Conservation (phyloP, 2,113 vertebrate species). For the Saguinus imperator region DNA sequence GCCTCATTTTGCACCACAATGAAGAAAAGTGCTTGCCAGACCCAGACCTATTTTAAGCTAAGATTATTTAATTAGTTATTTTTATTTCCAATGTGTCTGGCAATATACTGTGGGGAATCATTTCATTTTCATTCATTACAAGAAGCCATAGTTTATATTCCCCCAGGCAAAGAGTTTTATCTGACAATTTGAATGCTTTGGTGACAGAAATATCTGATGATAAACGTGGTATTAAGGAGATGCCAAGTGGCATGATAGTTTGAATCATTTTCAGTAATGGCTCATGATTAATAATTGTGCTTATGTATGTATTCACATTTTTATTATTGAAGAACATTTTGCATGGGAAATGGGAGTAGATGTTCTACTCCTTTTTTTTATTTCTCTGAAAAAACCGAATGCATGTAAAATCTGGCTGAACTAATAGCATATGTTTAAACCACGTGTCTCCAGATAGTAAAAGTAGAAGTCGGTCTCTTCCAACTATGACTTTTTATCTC, state of each 20-base stretch:
- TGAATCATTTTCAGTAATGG: slow-evolving; percentile 51
- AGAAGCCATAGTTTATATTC: slow-evolving; percentile 62
- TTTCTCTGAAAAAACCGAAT: neutral
- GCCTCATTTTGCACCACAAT: neutral
- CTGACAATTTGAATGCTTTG: slow-evolving; percentile 61
- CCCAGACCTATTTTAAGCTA: slow-evolving; percentile 28
- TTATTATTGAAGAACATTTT: slow-evolving; percentile 13
- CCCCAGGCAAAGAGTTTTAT: slow-evolving; percentile 54
- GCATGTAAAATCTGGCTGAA: neutral
- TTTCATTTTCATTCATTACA: slow-evolving; percentile 71
- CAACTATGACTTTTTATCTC: neutral
- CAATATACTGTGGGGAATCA: slow-evolving; percentile 46
- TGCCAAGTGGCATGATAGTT: slow-evolving; percentile 21
- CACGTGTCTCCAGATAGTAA: neutral
- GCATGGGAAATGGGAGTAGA: neutral
- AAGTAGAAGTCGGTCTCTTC: neutral
- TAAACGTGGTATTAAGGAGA: slow-evolving; percentile 56
- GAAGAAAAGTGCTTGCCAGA: slow-evolving; percentile 35
- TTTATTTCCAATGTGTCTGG: slow-evolving; percentile 59
- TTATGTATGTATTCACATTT: slow-evolving; percentile 39
- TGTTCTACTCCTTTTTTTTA: neutral
- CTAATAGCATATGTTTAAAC: neutral
- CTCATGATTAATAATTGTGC: slow-evolving; percentile 40
- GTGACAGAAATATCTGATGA: slow-evolving; percentile 62
- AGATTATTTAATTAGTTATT: slow-evolving; percentile 71